Evolutionary conservation across 2,797 vertebrate species (phyloP).

Genomic region (Rhadinocentrus ornatus): DNA sequence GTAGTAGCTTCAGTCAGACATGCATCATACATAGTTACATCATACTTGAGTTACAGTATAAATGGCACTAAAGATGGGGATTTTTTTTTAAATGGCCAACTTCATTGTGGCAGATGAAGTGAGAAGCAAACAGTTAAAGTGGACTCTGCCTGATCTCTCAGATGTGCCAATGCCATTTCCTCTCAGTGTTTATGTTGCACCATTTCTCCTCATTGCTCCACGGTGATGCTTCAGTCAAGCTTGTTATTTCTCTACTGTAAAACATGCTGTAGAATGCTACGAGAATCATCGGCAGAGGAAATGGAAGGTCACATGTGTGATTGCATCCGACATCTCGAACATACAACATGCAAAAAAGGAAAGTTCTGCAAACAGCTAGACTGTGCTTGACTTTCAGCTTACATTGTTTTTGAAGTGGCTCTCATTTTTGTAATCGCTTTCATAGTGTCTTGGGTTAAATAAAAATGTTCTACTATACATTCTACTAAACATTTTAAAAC

Average conservation of each 20-base stretch:
- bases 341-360: slow-evolving; percentile 23
- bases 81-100: background rate
- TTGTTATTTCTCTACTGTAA: background rate
- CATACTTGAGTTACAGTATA: no score
- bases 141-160: slow-evolving; percentile 35
- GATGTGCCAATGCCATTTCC: slow-evolving; percentile 34
- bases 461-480: no score
- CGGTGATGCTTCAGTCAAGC: slow-evolving; percentile 29
- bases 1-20: no score
- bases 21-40: no score
- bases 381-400: background rate
- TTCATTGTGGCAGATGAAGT: background rate
- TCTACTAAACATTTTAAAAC: no score
- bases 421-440: background rate
- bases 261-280: slow-evolving; percentile 5
- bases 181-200: slow-evolving; percentile 22
- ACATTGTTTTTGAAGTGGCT: background rate
- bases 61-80: no score
- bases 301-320: slow-evolving; percentile 35
- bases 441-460: no score
- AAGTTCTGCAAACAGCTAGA: slow-evolving; percentile 16
- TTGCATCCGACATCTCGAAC: slow-evolving; percentile 17
- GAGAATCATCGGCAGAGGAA: slow-evolving; percentile 36
- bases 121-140: background rate
- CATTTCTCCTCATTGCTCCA: background rate